These are phyloP conservation scores for Ligdia adustata DNA, from an alignment of 2,888 invertebrate species.

Conservation along the genomic window DNA sequence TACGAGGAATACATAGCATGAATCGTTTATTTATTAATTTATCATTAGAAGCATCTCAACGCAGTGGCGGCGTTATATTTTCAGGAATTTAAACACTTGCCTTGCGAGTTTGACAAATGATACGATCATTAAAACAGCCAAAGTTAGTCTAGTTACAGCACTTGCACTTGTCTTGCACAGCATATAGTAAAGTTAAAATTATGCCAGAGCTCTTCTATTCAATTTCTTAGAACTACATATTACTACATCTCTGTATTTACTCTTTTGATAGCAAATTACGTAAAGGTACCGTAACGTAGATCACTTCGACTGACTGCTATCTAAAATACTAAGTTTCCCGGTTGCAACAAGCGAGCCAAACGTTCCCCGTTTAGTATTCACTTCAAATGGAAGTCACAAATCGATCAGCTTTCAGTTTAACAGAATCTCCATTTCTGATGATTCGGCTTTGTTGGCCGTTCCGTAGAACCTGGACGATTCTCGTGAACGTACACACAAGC, in stretches of 20 bases:
- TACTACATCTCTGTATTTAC: too few relatives aligned
- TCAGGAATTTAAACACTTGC: conserved; percentile 21
- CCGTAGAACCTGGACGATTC: conserved; percentile 41
- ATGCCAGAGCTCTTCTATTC: too few relatives aligned
- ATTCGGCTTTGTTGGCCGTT: conserved; percentile 50
- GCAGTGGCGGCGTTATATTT: conserved; percentile 24
- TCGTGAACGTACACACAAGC: conserved; percentile 44
- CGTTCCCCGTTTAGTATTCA: conserved; percentile 18
- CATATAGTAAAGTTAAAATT: too few relatives aligned
- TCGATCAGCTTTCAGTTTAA: conserved; percentile 56
- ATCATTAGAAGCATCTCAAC: conserved; percentile 20
- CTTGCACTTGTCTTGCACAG: too few relatives aligned
- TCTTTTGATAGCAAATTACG: too few relatives aligned
- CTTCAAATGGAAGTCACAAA: conserved; percentile 38
- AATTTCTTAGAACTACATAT: too few relatives aligned
- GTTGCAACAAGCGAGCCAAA: too few relatives aligned
- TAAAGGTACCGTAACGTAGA: too few relatives aligned
- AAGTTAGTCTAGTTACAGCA: conserved; percentile 10
- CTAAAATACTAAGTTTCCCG: too few relatives aligned
- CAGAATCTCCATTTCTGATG: conserved; percentile 53
- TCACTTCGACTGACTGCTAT: too few relatives aligned
- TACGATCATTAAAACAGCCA: conserved; percentile 22
- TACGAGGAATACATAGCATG: conserved; percentile 10
- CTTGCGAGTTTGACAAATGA: conserved; percentile 13
- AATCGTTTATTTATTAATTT: conserved; percentile 25